Evolutionary conservation across 1,140 invertebrate genomes (phyloP).

Genomic region (Ephestia elutella): DNA sequence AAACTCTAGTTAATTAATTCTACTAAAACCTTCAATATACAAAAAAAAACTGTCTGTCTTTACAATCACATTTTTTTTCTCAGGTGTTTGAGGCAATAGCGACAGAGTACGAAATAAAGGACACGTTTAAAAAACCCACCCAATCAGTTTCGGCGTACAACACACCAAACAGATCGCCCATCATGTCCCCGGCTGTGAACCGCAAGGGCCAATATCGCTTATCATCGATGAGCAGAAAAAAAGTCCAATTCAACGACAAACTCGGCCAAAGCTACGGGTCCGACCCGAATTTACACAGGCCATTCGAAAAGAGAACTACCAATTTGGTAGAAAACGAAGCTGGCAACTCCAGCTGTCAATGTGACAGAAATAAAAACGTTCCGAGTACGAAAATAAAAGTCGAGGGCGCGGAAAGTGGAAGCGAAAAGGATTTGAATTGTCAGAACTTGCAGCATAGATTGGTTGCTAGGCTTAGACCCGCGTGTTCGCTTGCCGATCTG

Average conservation of each 20-base stretch:
- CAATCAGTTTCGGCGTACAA: constrained; percentile 41
- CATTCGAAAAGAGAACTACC: constrained; percentile 13
- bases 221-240: constrained; percentile 52
- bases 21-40: too few species aligned
- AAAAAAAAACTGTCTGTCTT: too few species aligned
- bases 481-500: constrained; percentile 53
- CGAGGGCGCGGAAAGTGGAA: constrained; percentile 21
- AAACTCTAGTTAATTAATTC: too few species aligned
- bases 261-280: constrained; percentile 37
- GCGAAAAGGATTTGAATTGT: constrained; percentile 25
- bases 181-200: constrained; percentile 40
- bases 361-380: constrained; percentile 25
- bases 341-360: constrained; percentile 29
- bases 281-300: constrained; percentile 49
- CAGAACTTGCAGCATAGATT: constrained; percentile 46
- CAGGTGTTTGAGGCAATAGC: constrained; percentile 68
- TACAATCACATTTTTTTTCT: constrained; percentile 14
- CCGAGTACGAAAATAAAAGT: constrained; percentile 39
- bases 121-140: constrained; percentile 26
- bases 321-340: constrained; percentile 15
- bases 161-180: constrained; percentile 46
- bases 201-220: constrained; percentile 55
- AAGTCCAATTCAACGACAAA: constrained; percentile 43
- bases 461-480: constrained; percentile 42
- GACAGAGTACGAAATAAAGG: constrained; percentile 60